Base-by-base conservation (phyloP, 1,140 invertebrate species). In the Sycophaga agraensis region DNA sequence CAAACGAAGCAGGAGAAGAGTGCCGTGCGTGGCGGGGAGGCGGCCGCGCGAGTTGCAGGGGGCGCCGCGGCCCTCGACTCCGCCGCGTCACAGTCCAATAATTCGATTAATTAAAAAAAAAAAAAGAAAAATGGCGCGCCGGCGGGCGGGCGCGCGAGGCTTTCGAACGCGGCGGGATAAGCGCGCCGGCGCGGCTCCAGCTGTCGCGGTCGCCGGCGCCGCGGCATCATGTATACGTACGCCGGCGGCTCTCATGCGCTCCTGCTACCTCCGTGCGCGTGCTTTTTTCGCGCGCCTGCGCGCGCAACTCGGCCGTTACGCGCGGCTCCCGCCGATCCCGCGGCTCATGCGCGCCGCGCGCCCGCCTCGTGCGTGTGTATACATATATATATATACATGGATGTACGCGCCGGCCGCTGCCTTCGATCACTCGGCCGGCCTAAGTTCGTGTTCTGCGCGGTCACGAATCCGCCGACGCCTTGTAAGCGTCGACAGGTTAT, bases 71-170 rank as follows among this genome's bases (percentile, higher is more conserved):
- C 63, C 68, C 77, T 76, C 74, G 73, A 78, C 75, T 74, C 74
- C 69, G 77, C 78, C 73, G 74, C 69, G 68, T 74, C 75, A 76
- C 78, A 79, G 78, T 80, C 77, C 71, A 79, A 80, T 80, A 80
- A 80, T 79, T 80, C 77, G 74, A 76, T 76, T 80, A 80, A 80
- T 79, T 80, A 79, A 78, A 80, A 78, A 76, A 78, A 76, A 80
- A 80, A 78, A 79, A 79, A 78, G 79, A 78, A 76, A 78, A 76
- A 34, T 54, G 39, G 17, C 19, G 40, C 48, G 59, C 64, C 59
- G 70, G 34, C 22, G 34, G 35, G 54, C 31, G 31, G 4, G 16
- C 26, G 26, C 19, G 17, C 37, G 31, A 19, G 39, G n/a, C 6
- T 40, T 50, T 16, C 57, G 37, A 31, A 50, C 16, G 37, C 26